These are phyloP conservation scores for Sycophila texana DNA, from an alignment of 2,888 invertebrate species.

Conservation along the genomic window DNA sequence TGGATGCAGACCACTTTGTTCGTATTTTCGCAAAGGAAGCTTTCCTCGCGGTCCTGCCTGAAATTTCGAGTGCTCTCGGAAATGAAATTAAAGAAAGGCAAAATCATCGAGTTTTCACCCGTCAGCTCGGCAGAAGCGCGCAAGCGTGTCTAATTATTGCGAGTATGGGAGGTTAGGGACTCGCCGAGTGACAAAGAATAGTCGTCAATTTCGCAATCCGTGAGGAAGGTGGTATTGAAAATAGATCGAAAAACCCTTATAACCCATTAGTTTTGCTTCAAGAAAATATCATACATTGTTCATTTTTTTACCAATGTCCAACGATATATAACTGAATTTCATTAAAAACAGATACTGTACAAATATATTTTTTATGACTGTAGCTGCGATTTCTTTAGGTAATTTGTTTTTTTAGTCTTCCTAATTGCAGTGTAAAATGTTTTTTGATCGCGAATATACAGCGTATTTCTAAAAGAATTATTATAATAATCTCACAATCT, in stretches of 20 bases:
- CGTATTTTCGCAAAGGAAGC: not conserved
- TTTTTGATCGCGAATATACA: too few species aligned
- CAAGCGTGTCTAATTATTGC: conserved; percentile 59
- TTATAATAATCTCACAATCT: too few species aligned
- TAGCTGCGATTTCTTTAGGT: not conserved
- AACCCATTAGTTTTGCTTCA: too few species aligned
- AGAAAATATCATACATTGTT: too few species aligned
- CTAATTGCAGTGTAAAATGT: not conserved
- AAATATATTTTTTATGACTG: too few species aligned
- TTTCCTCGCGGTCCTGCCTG: not conserved
- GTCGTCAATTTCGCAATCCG: conserved; percentile 1
- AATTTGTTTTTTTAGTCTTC: not conserved
- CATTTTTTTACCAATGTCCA: too few species aligned
- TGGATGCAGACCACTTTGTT: not conserved
- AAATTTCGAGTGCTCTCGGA: conserved; percentile 36
- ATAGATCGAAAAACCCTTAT: not conserved
- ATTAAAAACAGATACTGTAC: too few species aligned
- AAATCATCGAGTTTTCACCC: conserved; percentile 59
- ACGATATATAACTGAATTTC: too few species aligned
- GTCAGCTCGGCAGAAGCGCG: conserved; percentile 29
- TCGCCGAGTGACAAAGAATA: conserved; percentile 3
- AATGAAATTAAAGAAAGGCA: conserved; percentile 38
- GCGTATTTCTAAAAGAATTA: too few species aligned
- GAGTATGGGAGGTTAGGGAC: conserved; percentile 16
- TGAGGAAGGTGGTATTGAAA: not conserved